Base-by-base conservation (phyloP, 92 coral and sea anemone genomes). In the Porites divaricata region DNA sequence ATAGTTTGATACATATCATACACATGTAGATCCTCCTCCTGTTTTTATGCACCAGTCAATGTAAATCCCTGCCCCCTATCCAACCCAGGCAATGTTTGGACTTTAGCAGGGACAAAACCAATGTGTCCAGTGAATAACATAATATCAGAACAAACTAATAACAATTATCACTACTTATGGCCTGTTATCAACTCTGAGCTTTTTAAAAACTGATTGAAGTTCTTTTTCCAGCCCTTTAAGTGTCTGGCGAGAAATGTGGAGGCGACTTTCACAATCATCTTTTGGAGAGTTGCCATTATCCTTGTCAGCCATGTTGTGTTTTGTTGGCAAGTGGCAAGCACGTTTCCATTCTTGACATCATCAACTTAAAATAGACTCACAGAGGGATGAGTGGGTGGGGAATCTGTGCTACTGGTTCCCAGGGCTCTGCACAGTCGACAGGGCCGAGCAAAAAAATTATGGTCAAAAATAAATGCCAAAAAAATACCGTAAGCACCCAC, bases 131-230 rank as follows among this genome's bases (percentile, higher is more conserved):
- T n/a, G n/a, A n/a, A n/a, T n/a, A n/a, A n/a, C n/a, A 5, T 66
- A 70, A 68, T 77, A 67, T 69, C 51, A 10, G 61, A 22, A 50
- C 19, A 74, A 51, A 10, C 28, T 2, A n/a, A 77, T 12, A 22
- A 10, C 15, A 67, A 26, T 4, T 13, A 67, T 10, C 53, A 58
- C 24, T 81, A 93, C 99, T 84, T 93, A 97, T 98, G 97, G 90
- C 78, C 92, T 84, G 75, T 52, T 89, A 70, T 97, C 95, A 20
- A 97, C 99, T 69, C 99, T 95, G 66, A 97, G 93, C 84, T 93
- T 97, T 91, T 76, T 93, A 84, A 97, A 97, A 24, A 97, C 95
- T 69, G 83, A 73, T 59, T 97, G 99, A 69, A 97, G 89, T 70
- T 97, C 98, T 89, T 92, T 95, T 62, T 97, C 99, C 20, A 88